phyloP scores from a whole-genome alignment of 2,797 vertebrate genomes.

The Amniataba percoides region DNA sequence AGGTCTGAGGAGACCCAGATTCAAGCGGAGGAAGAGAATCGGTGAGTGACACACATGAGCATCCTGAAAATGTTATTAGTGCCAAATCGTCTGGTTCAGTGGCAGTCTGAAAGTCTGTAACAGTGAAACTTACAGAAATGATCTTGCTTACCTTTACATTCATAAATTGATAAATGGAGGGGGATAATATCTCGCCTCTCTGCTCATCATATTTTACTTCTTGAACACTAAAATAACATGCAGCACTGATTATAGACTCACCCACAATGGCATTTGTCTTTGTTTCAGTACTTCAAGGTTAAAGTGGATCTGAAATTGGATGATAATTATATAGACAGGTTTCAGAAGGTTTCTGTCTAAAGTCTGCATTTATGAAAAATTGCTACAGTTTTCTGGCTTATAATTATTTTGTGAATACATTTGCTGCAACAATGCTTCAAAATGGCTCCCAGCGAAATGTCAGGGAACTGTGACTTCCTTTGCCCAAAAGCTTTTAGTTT shows the following conservation, averaged over 20 bases:
- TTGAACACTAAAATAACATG: neutral
- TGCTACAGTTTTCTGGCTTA: neutral
- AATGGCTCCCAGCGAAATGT: neutral
- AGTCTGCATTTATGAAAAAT: neutral
- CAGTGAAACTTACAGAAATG: neutral
- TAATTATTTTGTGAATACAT: neutral
- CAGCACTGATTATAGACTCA: neutral
- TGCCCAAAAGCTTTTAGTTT: neutral
- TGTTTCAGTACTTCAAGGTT: neutral
- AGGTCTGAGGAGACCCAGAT: conserved; percentile 79
- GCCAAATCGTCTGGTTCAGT: neutral
- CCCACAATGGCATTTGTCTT: neutral
- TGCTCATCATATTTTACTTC: neutral
- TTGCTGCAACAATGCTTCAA: neutral
- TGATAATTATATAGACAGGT: neutral
- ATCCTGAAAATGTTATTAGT: neutral
- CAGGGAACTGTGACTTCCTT: neutral
- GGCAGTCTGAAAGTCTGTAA: neutral
- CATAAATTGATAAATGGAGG: no score
- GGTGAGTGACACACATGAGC: conserved; percentile 76
- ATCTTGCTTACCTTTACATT: neutral
- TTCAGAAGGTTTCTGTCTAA: neutral
- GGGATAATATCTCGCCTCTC: neutral
- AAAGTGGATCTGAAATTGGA: no score
- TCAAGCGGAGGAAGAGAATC: conserved; percentile 76